These are phyloP conservation scores for Lucifuga dentata DNA, from an alignment of 2,113 vertebrate genomes.

Conservation along the genomic window DNA sequence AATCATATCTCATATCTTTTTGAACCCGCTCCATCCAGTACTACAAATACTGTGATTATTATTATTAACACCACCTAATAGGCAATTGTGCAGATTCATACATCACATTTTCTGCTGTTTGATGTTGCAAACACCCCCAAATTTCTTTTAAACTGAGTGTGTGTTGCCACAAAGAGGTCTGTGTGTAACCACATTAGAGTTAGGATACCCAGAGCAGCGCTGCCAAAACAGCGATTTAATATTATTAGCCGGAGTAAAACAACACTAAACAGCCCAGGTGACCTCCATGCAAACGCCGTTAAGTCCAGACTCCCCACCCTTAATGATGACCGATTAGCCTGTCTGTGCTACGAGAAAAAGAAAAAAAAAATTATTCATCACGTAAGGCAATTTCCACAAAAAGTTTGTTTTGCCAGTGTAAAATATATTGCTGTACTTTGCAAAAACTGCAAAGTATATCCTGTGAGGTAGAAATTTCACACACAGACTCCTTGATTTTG, in stretches of 20 bases:
- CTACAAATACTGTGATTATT: neutral
- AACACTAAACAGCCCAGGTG: slow-evolving; percentile 27
- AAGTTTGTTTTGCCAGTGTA: slow-evolving; percentile 14
- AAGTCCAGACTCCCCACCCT: slow-evolving; percentile 12
- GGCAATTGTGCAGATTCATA: no score
- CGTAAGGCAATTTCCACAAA: slow-evolving; percentile 8
- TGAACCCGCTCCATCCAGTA: no score
- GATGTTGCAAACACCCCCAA: no score
- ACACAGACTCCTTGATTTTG: slow-evolving; percentile 2
- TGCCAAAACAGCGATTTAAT: slow-evolving; percentile 29
- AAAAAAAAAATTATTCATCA: slow-evolving; percentile 21
- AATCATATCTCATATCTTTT: no score
- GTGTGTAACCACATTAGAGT: slow-evolving; percentile 30
- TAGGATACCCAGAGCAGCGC: slow-evolving; percentile 29
- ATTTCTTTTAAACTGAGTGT: neutral
- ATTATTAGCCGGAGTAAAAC: slow-evolving; percentile 47
- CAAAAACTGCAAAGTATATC: slow-evolving; percentile 14
- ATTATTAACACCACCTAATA: neutral
- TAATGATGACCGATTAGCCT: slow-evolving; percentile 17
- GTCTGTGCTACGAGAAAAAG: slow-evolving; percentile 2
- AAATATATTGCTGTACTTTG: slow-evolving; percentile 14
- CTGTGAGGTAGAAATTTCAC: neutral
- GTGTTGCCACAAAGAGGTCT: slow-evolving; percentile 8
- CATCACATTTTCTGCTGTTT: no score
- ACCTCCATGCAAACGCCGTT: slow-evolving; percentile 26